These are phyloP conservation scores for Metopia argyrocephala DNA, from an alignment of 2,888 invertebrate genomes.

Conservation along the genomic window DNA sequence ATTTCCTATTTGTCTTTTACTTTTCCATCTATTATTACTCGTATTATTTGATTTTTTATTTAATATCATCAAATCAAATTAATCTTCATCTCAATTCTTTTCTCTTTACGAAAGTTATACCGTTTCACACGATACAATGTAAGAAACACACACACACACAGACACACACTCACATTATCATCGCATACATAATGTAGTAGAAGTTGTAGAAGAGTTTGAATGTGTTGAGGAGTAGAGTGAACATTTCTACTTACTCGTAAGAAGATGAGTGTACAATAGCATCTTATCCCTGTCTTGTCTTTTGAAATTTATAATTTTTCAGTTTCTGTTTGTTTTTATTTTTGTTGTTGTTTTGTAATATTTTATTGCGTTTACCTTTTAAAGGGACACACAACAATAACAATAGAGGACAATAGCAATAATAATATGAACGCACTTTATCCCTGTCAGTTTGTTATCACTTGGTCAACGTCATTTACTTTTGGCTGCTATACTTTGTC, in stretches of 20 bases:
- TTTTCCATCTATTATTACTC: slow-evolving; percentile 43
- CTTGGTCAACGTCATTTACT: slow-evolving; percentile 54
- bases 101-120: slow-evolving; percentile 19
- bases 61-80: slow-evolving; percentile 46
- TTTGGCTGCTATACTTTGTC: slow-evolving; percentile 6
- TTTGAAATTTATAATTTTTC: background rate
- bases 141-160: slow-evolving; percentile 16
- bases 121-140: background rate
- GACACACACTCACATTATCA: background rate
- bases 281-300: too few relatives aligned
- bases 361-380: slow-evolving; percentile 11
- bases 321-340: slow-evolving; percentile 2
- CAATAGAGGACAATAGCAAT: background rate
- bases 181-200: too few relatives aligned
- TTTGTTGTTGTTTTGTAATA: background rate
- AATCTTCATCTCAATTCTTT: slow-evolving; percentile 37
- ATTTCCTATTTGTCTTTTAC: background rate
- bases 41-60: slow-evolving; percentile 23
- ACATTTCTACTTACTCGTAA: too few relatives aligned
- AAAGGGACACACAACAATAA: slow-evolving; percentile 28
- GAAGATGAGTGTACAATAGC: too few relatives aligned
- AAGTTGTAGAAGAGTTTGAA: too few relatives aligned
- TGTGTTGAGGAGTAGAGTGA: background rate
- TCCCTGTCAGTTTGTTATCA: slow-evolving; percentile 52
- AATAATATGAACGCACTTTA: slow-evolving; percentile 29